Evolutionary conservation across 2,888 invertebrate species (phyloP).

Genomic region (Creontiades dilutus): DNA sequence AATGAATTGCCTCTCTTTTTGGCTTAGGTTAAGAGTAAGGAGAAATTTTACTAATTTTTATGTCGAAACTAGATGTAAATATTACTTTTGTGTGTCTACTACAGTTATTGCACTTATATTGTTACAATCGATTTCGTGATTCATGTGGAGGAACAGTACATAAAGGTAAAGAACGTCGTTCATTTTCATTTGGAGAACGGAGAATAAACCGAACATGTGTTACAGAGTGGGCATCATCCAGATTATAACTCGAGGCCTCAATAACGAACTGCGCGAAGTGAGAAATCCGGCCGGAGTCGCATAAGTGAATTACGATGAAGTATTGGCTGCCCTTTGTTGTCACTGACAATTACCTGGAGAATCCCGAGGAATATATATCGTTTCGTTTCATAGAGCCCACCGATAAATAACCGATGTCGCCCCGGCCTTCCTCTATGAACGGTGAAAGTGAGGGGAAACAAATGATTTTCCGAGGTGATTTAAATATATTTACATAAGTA

Average conservation of each 20-base stretch:
- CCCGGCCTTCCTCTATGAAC: not conserved
- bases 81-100: too few species aligned
- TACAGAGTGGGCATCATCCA: not conserved
- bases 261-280: constrained; percentile 14
- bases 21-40: too few species aligned
- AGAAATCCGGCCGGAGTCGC: not conserved
- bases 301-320: constrained; percentile 29
- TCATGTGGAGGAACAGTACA: too few species aligned
- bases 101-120: too few species aligned
- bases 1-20: too few species aligned
- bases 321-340: constrained; percentile 30
- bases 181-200: too few species aligned
- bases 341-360: constrained; percentile 30
- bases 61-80: too few species aligned
- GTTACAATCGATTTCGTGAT: too few species aligned
- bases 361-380: not conserved
- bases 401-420: constrained; percentile 26
- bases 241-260: not conserved
- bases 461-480: constrained; percentile 42
- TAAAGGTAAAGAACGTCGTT: too few species aligned
- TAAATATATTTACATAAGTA: constrained; percentile 65
- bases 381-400: constrained; percentile 14
- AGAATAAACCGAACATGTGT: not conserved
- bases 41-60: too few species aligned
- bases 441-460: constrained; percentile 31